Conservation (phyloP, 2,888 invertebrate genomes). For the Chironomus riparius region DNA sequence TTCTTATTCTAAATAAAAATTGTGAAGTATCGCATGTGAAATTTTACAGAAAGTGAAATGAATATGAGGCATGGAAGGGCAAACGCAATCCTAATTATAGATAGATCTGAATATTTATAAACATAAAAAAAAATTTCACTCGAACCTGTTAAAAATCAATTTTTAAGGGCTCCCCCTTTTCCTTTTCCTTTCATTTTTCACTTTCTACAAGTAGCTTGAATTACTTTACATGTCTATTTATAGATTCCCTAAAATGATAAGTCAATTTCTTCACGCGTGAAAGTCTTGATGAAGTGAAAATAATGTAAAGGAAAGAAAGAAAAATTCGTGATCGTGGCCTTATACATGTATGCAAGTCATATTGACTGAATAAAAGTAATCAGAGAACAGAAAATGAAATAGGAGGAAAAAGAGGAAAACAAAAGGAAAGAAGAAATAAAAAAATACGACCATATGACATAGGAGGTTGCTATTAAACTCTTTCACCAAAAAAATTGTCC, state of each 20-base stretch:
- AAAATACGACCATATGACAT: not conserved
- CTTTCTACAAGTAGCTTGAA: not conserved
- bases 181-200: not conserved
- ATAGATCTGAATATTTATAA: not conserved
- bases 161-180: conserved; percentile 3
- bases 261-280: not conserved
- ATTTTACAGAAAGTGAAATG: not conserved
- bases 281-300: not conserved
- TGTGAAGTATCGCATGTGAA: not conserved
- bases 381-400: too few species aligned
- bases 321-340: not conserved
- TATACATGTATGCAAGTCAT: too few species aligned
- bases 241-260: too few species aligned
- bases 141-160: not conserved
- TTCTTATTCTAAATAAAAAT: not conserved
- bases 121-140: not conserved
- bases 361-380: not conserved
- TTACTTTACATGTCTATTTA: not conserved
- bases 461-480: not conserved
- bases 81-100: too few species aligned
- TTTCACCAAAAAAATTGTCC: not conserved
- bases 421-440: not conserved
- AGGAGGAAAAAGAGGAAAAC: not conserved
- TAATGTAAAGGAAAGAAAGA: not conserved
- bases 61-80: not conserved